Base-by-base conservation (phyloP, 2,888 invertebrate species). In the Stratiomys singularior region DNA sequence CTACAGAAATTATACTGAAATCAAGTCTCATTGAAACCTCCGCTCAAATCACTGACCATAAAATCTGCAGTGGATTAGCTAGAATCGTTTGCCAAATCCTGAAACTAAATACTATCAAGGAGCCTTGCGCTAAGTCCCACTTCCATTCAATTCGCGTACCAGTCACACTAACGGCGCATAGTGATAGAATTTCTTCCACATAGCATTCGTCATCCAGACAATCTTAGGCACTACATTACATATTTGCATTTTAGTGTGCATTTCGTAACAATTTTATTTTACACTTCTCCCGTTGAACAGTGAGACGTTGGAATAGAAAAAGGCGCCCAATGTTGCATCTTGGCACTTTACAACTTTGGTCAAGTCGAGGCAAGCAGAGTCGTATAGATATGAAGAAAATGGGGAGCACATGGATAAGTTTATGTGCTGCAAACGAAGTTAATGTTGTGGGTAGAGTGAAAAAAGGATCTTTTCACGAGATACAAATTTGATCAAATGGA, bases 201-300 rank as follows among this genome's bases (percentile, higher is more conserved):
- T 13, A 28, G 30, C 30, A 64, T 64, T 64, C 30, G 28, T 66
- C 66, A 66, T 66, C 37, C 27, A 15, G 21, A 30, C 15, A 66
- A 28, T 30, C 9, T 72, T 46, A 21, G 69, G 4, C 21, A 13
- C 13, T 46, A 23, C 1, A 13, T 23, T 46, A 47, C 69, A 47
- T 66, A 44, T 56, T 52, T 56, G 71, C 71, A 72, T 72, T 56
- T 44, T 72, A 72, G 52, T 56, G 25, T 28, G 28, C 30, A 18
- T 56, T n/a, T 72, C 56, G 56, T 18, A 72, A 72, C 56, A 56
- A 44, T 28, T 30, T 52, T 72, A 72, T 72, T 72, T 52, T 52
- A 52, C 71, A 72, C 71, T 56, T 72, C 56, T 56, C 44, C 56
- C 52, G 56, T 72, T 72, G 52, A 72, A 72, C n/a, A 11, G 13